Percentiles rank a stretch among this genome's conserved stretches.
Evolutionary conservation across 2,888 invertebrate genomes (phyloP).

Genomic region (Drosophila gaucha): DNA sequence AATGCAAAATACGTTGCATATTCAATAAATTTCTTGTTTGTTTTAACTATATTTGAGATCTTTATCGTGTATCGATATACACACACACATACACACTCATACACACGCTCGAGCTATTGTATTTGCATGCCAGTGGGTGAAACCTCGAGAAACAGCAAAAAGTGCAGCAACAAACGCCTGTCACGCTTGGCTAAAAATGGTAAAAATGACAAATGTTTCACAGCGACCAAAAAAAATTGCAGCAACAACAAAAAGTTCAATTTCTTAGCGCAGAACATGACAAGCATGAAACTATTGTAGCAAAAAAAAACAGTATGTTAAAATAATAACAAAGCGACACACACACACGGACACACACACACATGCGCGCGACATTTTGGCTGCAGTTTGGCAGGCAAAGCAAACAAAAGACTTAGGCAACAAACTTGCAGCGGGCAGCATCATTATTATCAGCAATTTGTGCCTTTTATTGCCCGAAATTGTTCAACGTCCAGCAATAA

Average conservation of each 20-base stretch:
- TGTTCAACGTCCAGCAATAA: slow-evolving; percentile 76
- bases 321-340: slow-evolving; percentile 69
- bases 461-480: slow-evolving; percentile 74
- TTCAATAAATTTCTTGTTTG: slow-evolving; percentile 80
- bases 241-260: slow-evolving; percentile 66
- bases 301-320: slow-evolving; percentile 63
- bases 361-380: slow-evolving; percentile 15
- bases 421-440: slow-evolving; percentile 55
- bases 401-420: slow-evolving; percentile 74
- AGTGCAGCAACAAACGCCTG: slow-evolving; percentile 65
- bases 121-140: slow-evolving; percentile 78
- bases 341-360: slow-evolving; percentile 28
- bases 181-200: slow-evolving; percentile 80
- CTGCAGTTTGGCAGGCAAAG: slow-evolving; percentile 22
- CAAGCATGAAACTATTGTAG: slow-evolving; percentile 67
- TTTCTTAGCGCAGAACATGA: slow-evolving; percentile 75
- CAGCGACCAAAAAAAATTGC: slow-evolving; percentile 63
- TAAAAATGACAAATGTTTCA: slow-evolving; percentile 79
- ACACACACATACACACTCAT: slow-evolving; percentile 31
- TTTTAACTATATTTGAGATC: slow-evolving; percentile 80
- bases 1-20: slow-evolving; percentile 71
- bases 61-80: slow-evolving; percentile 73
- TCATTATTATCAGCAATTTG: slow-evolving; percentile 75
- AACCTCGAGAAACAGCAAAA: slow-evolving; percentile 51
- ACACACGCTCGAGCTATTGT: slow-evolving; percentile 47